phyloP scores from a whole-genome alignment of 1,140 invertebrate genomes.

The Caligus rogercresseyi region DNA sequence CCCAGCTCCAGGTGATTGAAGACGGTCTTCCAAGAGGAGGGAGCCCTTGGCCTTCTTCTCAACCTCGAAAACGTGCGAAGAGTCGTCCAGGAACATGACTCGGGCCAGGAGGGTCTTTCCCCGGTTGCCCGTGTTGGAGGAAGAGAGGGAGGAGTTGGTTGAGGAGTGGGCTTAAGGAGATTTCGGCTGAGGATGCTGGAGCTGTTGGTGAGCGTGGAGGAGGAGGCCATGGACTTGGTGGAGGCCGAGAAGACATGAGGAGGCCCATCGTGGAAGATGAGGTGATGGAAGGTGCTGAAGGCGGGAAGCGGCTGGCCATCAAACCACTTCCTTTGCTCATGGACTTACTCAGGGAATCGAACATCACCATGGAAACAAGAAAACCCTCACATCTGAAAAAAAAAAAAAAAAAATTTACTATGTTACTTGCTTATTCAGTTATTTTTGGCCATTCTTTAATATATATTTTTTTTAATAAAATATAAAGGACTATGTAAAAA shows the following conservation, averaged over 20 bases:
- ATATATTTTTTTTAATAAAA: too few relatives aligned
- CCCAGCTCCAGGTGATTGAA: not conserved
- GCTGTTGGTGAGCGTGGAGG: not conserved
- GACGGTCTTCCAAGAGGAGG: not conserved
- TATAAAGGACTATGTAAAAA: too few relatives aligned
- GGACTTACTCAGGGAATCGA: not conserved
- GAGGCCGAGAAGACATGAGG: not conserved
- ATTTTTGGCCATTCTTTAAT: too few relatives aligned
- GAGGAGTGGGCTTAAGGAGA: not conserved
- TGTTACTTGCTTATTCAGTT: too few relatives aligned
- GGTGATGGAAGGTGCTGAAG: not conserved
- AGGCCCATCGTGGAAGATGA: too few relatives aligned
- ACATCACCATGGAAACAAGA: too few relatives aligned
- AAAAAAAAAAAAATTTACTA: too few relatives aligned
- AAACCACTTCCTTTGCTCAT: not conserved
- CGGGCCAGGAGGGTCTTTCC: not conserved
- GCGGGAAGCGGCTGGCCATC: not conserved
- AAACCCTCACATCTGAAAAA: not conserved
- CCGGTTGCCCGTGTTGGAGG: not conserved
- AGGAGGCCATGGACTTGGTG: not conserved
- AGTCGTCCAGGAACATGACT: not conserved
- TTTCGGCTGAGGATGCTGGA: not conserved
- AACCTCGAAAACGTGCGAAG: not conserved
- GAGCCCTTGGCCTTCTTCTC: not conserved
- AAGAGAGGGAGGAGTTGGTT: not conserved